Evolutionary conservation across 2,888 invertebrate species (phyloP), one percentile per base, ranked within the genome.

Genomic region (Folsomia manolachei): DNA sequence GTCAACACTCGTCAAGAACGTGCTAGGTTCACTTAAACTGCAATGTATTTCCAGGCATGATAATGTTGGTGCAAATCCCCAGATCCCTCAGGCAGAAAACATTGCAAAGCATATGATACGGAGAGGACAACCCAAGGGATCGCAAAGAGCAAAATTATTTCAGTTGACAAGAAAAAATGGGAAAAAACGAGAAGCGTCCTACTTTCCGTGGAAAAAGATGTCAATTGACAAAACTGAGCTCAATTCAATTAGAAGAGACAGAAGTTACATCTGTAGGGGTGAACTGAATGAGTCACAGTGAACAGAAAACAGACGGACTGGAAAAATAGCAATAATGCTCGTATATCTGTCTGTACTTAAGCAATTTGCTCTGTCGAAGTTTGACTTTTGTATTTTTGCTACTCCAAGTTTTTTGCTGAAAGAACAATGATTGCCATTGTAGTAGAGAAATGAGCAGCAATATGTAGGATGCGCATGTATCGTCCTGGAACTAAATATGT

Each of bases 141-240:
- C 39, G 39, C 39, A n/a, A n/a, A n/a, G n/a, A n/a, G n/a, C n/a
- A n/a, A 14, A 39, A 39, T 39, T n/a, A n/a, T n/a, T n/a, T n/a
- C n/a, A 39, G 39, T 39, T 39, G 39, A 39, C 39, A 39, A 39
- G n/a, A n/a, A 39, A 39, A 14, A 39, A 39, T 39, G 39, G 39
- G 39, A 56, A 14, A 51, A 51, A 51, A 51, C 18, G 51, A 7
- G 18, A 56, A 21, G 19, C 19, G n/a, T 56, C 56, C n/a, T n/a
- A n/a, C n/a, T n/a, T n/a, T n/a, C n/a, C 18, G 56, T 14, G 21
- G 4, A 24, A 23, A 62, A 62, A 67, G 60, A 67, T 67, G 67
- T 67, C 67, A 67, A 56, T 67, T 67, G 67, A 27, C 25, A 26
- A 67, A 60, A 67, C 27, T 56, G 56, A 56, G 56, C 27, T 67